These are phyloP conservation scores for Serranus cabrilla DNA, from an alignment of 2,797 vertebrate species.

Conservation along the genomic window DNA sequence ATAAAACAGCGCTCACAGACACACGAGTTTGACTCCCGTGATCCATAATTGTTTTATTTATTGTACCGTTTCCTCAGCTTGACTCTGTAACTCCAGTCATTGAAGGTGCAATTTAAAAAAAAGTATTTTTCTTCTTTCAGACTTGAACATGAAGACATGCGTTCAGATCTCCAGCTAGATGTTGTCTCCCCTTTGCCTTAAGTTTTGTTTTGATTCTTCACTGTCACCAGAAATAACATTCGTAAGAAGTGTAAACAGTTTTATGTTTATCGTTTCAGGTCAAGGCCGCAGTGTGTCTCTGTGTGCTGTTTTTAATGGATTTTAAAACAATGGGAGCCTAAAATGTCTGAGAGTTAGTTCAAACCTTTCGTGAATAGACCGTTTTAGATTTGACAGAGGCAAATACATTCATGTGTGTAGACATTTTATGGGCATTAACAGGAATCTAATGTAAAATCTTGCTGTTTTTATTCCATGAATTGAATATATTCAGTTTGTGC, in stretches of 20 bases:
- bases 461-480: slow-evolving; percentile 13
- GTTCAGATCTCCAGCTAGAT: slow-evolving; percentile 51
- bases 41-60: slow-evolving; percentile 63
- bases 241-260: slow-evolving; percentile 69
- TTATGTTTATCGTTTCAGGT: slow-evolving; percentile 66
- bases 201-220: slow-evolving; percentile 67
- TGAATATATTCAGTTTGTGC: slow-evolving; percentile 16
- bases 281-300: slow-evolving; percentile 54
- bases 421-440: slow-evolving; percentile 10
- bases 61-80: slow-evolving; percentile 61
- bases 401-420: slow-evolving; percentile 19
- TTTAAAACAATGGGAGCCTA: slow-evolving; percentile 52
- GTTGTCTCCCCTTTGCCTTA: slow-evolving; percentile 62
- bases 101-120: slow-evolving; percentile 45
- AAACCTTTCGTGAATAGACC: slow-evolving; percentile 43
- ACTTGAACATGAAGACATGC: slow-evolving; percentile 47
- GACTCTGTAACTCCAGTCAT: slow-evolving; percentile 53
- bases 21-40: slow-evolving; percentile 35
- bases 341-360: slow-evolving; percentile 37
- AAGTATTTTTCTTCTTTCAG: slow-evolving; percentile 45
- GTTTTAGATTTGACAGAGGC: slow-evolving; percentile 39
- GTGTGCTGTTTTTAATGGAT: slow-evolving; percentile 60
- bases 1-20: slow-evolving; percentile 22
- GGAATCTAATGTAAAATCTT: background rate
- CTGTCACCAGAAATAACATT: slow-evolving; percentile 78